Base-by-base conservation (phyloP, 2,797 vertebrate genomes). In the Hapalemur alaotrensis region DNA sequence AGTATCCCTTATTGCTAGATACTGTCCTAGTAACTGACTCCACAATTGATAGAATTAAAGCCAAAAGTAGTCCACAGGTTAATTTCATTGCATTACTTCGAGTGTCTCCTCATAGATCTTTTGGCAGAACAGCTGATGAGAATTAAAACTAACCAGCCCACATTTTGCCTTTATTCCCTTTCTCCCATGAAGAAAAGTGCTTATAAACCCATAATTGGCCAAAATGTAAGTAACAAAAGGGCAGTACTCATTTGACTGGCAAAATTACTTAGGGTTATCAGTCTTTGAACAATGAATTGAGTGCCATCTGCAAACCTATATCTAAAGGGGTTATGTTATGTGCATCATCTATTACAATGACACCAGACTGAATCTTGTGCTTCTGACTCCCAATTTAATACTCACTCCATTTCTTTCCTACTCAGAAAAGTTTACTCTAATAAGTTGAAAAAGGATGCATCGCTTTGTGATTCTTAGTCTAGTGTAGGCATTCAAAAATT, bases 131-230 rank as follows among this genome's bases (percentile, higher is more conserved):
- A 54, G 23, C 35, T 85, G 46, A 75, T 79, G 89, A 79, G 63
- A 94, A 93, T 6, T 79, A 50, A 95, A 83, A 89, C 43, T 67
- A 69, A 90, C 10, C 54, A 93, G 28, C 23, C 43, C n/a, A 73
- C 23, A 73, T 83, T 96, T 70, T 54, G 48, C 2, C 63, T 63
- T 81, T 25, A 35, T 87, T 86, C 54, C 57, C 43, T 57, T 91
- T 61, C 79, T 89, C 38, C 67, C 86, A 73, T 25, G 82, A 92
- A 91, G 38, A 72, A 82, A 95, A 89, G 57, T 63, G 59, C 38
- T 84, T 82, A 80, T 48, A 76, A 91, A 61, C 25, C 61, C 50
- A 2, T 61, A 90, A 86, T 12, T 80, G 11, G 46, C 57, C 79
- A 89, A 94, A 95, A 91, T 65, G 10, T 23, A 86, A 50, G 32